A percentile compares a stretch with the other conserved stretches of the same genome.
Conservation (phyloP, 2,797 vertebrate species). For the Neomorphus geoffroyi region DNA sequence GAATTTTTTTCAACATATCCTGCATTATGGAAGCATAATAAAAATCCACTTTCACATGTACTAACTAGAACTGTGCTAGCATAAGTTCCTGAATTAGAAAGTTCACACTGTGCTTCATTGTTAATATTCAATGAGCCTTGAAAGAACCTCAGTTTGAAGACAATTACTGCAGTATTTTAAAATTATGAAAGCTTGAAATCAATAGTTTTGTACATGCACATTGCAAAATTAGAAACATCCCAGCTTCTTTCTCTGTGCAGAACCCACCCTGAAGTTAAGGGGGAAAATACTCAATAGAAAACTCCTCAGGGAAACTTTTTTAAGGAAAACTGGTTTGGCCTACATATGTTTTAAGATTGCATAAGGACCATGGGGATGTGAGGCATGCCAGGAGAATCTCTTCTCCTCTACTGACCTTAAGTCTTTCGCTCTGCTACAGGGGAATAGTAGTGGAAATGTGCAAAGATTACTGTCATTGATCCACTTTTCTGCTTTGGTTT, state of each 20-base stretch:
- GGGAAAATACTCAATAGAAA: background rate
- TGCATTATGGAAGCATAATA: background rate
- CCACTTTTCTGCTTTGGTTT: background rate
- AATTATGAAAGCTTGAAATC: background rate
- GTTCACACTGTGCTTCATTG: slow-evolving; percentile 4
- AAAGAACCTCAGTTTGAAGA: slow-evolving; percentile 6
- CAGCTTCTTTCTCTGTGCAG: background rate
- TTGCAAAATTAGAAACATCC: slow-evolving; percentile 7
- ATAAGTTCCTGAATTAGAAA: slow-evolving; percentile 14
- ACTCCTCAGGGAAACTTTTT: background rate
- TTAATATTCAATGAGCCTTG: background rate
- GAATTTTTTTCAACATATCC: background rate
- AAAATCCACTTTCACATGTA: slow-evolving; percentile 7
- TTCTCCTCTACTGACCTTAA: background rate
- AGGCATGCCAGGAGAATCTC: background rate
- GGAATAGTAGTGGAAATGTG: background rate
- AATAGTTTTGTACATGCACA: background rate
- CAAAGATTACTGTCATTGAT: background rate
- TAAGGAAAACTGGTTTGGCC: background rate
- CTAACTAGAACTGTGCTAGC: background rate
- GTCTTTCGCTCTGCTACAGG: background rate
- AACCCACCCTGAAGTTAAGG: background rate
- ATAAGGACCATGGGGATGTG: background rate
- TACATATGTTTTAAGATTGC: background rate
- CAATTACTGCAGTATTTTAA: background rate